Evolutionary conservation across 2,113 vertebrate genomes (phyloP), one percentile per base, ranked within the genome.

Genomic region (Ameiurus melas): DNA sequence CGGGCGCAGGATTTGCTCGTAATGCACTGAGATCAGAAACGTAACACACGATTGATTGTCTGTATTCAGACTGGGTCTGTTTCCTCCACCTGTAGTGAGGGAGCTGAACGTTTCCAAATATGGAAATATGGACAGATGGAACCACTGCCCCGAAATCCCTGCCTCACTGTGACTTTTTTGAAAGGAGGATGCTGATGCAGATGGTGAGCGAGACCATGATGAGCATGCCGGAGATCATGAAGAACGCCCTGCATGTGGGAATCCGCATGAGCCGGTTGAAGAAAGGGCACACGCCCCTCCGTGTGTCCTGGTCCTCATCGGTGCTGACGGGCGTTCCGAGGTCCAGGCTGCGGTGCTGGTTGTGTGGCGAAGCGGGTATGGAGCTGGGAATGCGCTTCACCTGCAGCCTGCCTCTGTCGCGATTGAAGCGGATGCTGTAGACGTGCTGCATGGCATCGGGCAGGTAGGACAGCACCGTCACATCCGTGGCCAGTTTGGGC

Each of bases 381-480:
- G 57, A 71, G 6, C 84, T 83, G n/a, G 81, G 75, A 13, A 86
- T 92, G 91, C 94, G 93, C 91, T 96, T 96, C 53, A 96, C 91
- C 89, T 95, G 91, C 86, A 96, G 94, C 90, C 90, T 93, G 4
- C 95, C 95, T 71, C 94, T 94, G 90, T n/a, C 93, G 77, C 95
- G 94, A 84, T 88, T 87, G 91, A 96, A 96, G 91, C 94, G 95
- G 91, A 96, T 87, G 92, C 96, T 96, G 92, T 95, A 95, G 86
- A 95, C 94, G 0, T 93, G 92, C 91, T 95, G 95, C 96, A 96
- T 96, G 91, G 95, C 91, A 22, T 93, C 87, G 0, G 95, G 96
- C 51, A 96, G 94, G 90, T 79, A 93, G 47, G 96, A 95, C 85
- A 96, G 90, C 89, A 96, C 90, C 14, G 86, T 51, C 0, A 91